Evolutionary conservation across 2,113 vertebrate genomes (phyloP).

Genomic region (Pseudorasbora parva): DNA sequence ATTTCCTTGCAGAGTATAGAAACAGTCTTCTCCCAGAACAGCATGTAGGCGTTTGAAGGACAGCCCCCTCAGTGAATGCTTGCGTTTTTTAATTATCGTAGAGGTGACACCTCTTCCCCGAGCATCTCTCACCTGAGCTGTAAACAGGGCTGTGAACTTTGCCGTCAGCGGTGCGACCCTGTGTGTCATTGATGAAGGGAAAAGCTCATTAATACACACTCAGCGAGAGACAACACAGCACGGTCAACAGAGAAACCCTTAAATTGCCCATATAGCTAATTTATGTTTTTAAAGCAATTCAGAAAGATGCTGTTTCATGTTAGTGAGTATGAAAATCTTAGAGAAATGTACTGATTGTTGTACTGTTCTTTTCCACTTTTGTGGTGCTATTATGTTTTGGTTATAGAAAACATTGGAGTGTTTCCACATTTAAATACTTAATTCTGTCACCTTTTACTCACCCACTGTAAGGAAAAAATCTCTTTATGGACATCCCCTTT

Average conservation of each 20-base stretch:
- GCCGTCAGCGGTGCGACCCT: constrained; percentile 68
- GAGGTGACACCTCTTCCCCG: constrained; percentile 67
- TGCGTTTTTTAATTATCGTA: constrained; percentile 71
- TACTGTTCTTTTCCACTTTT: not conserved
- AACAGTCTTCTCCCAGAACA: constrained; percentile 52
- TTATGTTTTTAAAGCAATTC: not conserved
- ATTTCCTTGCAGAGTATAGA: constrained; percentile 23
- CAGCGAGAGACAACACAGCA: constrained; percentile 71
- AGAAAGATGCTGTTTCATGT: not conserved
- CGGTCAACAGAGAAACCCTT: constrained; percentile 59
- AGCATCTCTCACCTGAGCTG: constrained; percentile 74
- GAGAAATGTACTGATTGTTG: not conserved
- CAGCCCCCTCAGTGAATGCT: constrained; percentile 67
- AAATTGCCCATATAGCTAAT: not conserved
- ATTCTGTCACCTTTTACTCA: too few species aligned
- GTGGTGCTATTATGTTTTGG: not conserved
- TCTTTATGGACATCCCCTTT: too few species aligned
- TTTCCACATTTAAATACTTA: not conserved
- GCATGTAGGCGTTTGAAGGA: constrained; percentile 66
- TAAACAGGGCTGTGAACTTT: constrained; percentile 75
- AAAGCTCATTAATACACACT: constrained; percentile 75
- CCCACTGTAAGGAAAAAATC: too few species aligned
- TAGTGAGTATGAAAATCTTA: not conserved
- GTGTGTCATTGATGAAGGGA: constrained; percentile 81
- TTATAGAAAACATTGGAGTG: not conserved